These are phyloP conservation scores for Drosophila saltans DNA, from an alignment of 1,140 invertebrate genomes.

Conservation along the genomic window DNA sequence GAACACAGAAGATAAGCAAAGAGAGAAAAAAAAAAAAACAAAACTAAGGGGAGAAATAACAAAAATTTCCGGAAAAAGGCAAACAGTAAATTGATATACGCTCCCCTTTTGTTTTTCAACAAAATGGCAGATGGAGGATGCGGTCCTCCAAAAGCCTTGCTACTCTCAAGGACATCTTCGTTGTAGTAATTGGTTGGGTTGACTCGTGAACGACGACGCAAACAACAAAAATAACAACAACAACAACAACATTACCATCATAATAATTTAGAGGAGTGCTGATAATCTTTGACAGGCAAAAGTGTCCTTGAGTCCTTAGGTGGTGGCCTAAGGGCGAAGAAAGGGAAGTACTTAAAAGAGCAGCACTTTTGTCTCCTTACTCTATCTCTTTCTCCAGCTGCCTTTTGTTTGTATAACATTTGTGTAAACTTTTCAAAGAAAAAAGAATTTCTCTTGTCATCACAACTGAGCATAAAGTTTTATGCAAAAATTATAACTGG, in stretches of 20 bases:
- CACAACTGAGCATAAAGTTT: background rate
- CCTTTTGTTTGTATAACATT: conserved; percentile 24
- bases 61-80: conserved; percentile 41
- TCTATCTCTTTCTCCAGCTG: conserved; percentile 1
- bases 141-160: conserved; percentile 1
- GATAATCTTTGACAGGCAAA: conserved; percentile 64
- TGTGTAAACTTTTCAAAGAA: conserved; percentile 27
- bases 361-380: conserved; percentile 36
- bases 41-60: background rate
- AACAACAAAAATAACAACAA: conserved; percentile 11
- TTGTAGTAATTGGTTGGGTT: conserved; percentile 46
- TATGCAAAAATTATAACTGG: background rate
- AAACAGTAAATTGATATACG: conserved; percentile 71
- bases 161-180: conserved; percentile 40
- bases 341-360: conserved; percentile 41
- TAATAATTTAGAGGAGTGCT: conserved; percentile 64
- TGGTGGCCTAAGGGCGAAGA: conserved; percentile 29
- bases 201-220: conserved; percentile 16
- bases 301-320: conserved; percentile 52
- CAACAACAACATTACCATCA: conserved; percentile 43
- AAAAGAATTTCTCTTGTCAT: conserved; percentile 11
- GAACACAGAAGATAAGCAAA: conserved; percentile 47
- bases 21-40: conserved; percentile 30
- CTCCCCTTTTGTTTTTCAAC: conserved; percentile 53
- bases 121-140: conserved; percentile 7